Evolutionary conservation across 2,797 vertebrate species (phyloP).

Genomic region (Argentina silus): DNA sequence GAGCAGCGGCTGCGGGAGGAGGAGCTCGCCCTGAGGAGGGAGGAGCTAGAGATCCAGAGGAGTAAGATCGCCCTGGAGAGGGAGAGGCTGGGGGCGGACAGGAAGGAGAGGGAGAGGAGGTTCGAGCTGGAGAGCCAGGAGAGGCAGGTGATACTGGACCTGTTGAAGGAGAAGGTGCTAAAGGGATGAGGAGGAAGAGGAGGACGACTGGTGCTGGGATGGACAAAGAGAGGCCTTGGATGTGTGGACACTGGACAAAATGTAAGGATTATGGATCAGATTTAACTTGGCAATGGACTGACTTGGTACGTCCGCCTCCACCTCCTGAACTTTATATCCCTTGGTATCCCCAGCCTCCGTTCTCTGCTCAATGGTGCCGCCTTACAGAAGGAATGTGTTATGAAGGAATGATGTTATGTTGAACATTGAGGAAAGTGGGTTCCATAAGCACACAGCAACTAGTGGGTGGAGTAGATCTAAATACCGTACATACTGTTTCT

Average conservation of each 20-base stretch:
- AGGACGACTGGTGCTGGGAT: neutral
- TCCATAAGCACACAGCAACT: too few relatives aligned
- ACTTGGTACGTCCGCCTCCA: too few relatives aligned
- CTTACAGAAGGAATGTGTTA: too few relatives aligned
- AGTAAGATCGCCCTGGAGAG: slow-evolving; percentile 79
- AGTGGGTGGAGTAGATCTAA: too few relatives aligned
- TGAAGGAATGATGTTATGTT: too few relatives aligned
- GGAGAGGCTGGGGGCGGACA: slow-evolving; percentile 76
- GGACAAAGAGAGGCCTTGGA: neutral
- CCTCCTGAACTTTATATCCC: too few relatives aligned
- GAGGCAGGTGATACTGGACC: slow-evolving; percentile 80
- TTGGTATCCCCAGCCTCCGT: too few relatives aligned
- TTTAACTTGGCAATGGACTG: too few relatives aligned
- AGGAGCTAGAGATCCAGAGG: slow-evolving; percentile 82
- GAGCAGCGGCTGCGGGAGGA: slow-evolving; percentile 82
- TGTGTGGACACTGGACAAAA: neutral
- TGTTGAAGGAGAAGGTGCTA: slow-evolving; percentile 80
- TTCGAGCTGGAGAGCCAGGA: slow-evolving; percentile 83
- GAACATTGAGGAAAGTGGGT: too few relatives aligned
- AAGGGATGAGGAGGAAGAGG: slow-evolving; percentile 56
- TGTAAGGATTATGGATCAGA: neutral
- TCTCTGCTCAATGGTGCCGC: too few relatives aligned
- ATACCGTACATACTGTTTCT: slow-evolving; percentile 1
- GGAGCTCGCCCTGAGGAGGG: slow-evolving; percentile 76
- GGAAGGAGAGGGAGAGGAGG: slow-evolving; percentile 76